Percentiles rank a stretch among this genome's conserved stretches.
Evolutionary conservation across 2,113 vertebrate genomes (phyloP).

Genomic region (Myrmecobius fasciatus): DNA sequence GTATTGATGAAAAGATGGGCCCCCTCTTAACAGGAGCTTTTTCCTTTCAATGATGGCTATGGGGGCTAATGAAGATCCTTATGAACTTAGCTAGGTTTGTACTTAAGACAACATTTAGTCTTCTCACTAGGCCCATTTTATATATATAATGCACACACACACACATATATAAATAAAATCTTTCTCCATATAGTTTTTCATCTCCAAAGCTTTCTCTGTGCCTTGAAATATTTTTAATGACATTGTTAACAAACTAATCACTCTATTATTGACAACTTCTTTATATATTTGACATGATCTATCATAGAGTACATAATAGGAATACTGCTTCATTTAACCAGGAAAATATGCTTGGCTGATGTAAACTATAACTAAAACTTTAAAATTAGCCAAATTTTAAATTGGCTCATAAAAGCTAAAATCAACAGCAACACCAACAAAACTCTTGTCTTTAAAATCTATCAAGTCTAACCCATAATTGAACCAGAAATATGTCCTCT

Average conservation of each 20-base stretch:
- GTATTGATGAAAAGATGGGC: background rate
- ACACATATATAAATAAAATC: too few relatives aligned
- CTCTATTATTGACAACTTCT: background rate
- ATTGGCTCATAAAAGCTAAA: background rate
- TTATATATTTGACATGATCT: background rate
- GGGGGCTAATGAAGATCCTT: background rate
- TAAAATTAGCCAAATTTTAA: background rate
- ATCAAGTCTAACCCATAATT: background rate
- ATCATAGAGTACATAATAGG: background rate
- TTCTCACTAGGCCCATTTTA: background rate
- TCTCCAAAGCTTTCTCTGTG: background rate
- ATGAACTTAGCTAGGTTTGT: background rate
- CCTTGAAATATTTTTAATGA: background rate
- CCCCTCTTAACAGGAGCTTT: background rate
- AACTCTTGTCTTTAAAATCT: background rate
- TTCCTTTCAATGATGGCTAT: background rate
- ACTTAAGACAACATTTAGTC: background rate
- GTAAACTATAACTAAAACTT: background rate
- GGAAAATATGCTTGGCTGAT: background rate
- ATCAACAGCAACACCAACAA: background rate
- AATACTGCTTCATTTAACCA: background rate
- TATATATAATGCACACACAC: too few relatives aligned
- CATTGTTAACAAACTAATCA: background rate
- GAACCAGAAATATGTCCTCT: background rate
- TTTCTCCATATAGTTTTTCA: background rate